Conservation (phyloP, 2,797 vertebrate species). For the Echeneis naucrates region DNA sequence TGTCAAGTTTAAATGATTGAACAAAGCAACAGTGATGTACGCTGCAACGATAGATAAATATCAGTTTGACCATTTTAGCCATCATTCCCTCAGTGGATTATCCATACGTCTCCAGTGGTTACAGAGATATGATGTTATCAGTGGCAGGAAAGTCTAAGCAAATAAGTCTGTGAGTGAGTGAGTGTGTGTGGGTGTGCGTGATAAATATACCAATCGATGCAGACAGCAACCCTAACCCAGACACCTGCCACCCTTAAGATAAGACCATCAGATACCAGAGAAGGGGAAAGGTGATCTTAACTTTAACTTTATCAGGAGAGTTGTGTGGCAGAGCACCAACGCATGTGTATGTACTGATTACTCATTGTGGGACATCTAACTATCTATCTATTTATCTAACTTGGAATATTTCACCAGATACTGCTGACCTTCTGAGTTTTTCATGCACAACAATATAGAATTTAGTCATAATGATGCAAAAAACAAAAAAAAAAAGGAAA, state of each 20-base stretch:
- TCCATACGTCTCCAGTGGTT: conserved; percentile 15
- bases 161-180: conserved; percentile 51
- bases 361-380: background rate
- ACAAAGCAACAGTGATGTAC: background rate
- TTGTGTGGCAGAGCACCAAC: background rate
- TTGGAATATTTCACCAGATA: no score
- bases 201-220: conserved; percentile 42
- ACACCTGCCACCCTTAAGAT: conserved; percentile 75
- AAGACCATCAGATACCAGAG: conserved; percentile 62
- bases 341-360: conserved; percentile 13
- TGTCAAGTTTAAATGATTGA: background rate
- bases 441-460: no score
- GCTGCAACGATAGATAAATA: background rate
- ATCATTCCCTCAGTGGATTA: background rate
- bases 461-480: no score
- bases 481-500: background rate
- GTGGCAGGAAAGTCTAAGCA: conserved; percentile 57
- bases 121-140: conserved; percentile 44
- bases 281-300: conserved; percentile 55
- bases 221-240: no score
- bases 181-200: conserved; percentile 21
- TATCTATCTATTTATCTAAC: conserved; percentile 6
- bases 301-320: no score
- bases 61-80: background rate
- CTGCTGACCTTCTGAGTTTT: no score